Conservation (phyloP, 2,113 vertebrate species). For the Heliornis fulica region DNA sequence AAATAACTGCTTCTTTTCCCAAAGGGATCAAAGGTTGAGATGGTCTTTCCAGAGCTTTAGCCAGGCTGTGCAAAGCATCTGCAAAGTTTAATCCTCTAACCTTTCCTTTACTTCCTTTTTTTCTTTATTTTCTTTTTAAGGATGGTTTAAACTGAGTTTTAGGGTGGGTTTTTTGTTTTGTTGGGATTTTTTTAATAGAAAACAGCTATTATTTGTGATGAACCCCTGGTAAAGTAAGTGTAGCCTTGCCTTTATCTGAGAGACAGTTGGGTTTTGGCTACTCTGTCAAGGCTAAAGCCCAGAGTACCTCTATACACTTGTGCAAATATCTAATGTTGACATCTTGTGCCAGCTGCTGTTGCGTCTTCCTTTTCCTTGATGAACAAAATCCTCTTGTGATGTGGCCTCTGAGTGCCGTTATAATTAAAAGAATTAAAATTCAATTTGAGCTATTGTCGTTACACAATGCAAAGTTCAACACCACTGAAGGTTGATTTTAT, state of each 20-base stretch:
- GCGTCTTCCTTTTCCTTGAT: conserved; percentile 33
- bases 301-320: not conserved
- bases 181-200: not conserved
- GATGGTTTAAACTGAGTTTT: conserved; percentile 6
- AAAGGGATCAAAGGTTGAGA: conserved; percentile 63
- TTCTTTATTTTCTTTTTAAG: not conserved
- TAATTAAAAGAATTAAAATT: conserved; percentile 65
- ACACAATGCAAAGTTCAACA: conserved; percentile 60
- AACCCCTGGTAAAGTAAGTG: not conserved
- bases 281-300: not conserved
- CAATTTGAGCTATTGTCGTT: conserved; percentile 57
- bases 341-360: conserved; percentile 50
- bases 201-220: not conserved
- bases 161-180: too few relatives aligned
- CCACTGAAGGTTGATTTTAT: conserved; percentile 47
- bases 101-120: not conserved
- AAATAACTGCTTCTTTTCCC: conserved; percentile 50
- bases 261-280: not conserved
- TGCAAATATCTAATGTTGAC: conserved; percentile 54
- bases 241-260: not conserved
- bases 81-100: conserved; percentile 33
- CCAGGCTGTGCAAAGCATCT: conserved; percentile 42
- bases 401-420: conserved; percentile 12
- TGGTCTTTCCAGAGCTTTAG: conserved; percentile 58
- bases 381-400: conserved; percentile 45